These are phyloP conservation scores for Isurus oxyrinchus DNA, from an alignment of 2,113 vertebrate species.

Conservation along the genomic window DNA sequence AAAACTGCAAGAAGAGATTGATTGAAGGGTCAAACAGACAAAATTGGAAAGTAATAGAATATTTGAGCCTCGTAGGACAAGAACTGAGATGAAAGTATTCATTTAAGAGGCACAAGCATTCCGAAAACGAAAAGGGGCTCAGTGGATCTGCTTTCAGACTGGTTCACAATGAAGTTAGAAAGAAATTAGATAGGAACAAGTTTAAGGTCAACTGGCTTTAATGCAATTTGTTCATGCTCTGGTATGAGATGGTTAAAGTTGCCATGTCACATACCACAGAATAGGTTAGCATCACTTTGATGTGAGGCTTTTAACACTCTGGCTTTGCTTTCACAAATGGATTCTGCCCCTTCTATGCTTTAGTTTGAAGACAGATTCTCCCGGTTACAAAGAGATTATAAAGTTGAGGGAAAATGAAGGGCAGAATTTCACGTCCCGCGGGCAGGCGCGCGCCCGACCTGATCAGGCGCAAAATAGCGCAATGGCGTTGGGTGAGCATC, in stretches of 20 bases:
- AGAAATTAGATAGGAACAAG: constrained; percentile 14
- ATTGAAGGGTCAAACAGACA: neutral
- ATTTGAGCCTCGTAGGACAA: neutral
- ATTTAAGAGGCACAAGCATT: neutral
- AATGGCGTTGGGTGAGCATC: too few relatives aligned
- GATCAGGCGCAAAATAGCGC: too few relatives aligned
- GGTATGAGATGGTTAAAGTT: neutral
- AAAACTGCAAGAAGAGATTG: neutral
- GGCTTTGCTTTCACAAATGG: neutral
- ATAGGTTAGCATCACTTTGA: neutral
- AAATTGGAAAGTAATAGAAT: neutral
- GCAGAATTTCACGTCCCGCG: too few relatives aligned
- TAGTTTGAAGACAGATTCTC: constrained; percentile 10
- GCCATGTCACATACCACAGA: neutral
- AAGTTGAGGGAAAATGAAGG: neutral
- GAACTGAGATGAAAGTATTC: neutral
- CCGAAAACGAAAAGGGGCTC: neutral
- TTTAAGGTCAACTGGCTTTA: constrained; percentile 25
- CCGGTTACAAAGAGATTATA: neutral
- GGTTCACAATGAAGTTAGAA: neutral
- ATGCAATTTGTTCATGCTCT: constrained; percentile 18
- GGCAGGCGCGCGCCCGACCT: too few relatives aligned
- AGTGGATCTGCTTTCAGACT: neutral
- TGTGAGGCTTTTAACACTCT: neutral
- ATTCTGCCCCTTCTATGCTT: neutral